Conservation (phyloP, 2,113 vertebrate genomes). For the Aphyosemion australe region DNA sequence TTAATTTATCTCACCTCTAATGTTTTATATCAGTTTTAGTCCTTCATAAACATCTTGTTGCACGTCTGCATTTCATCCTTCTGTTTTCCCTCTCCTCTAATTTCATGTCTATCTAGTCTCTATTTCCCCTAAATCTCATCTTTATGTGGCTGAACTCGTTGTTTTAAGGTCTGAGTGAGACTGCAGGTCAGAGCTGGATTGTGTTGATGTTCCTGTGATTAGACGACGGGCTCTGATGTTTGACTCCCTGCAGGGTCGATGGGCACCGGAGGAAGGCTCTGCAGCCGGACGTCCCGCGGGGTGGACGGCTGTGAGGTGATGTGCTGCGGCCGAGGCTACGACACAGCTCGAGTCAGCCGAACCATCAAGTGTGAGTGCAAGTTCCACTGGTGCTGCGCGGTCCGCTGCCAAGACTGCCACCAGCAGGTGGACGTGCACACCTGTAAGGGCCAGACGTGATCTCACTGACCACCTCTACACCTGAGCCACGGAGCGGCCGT, state of each 20-base stretch:
- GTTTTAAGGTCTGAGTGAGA: too few relatives aligned
- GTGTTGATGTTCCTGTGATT: too few relatives aligned
- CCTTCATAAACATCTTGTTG: too few relatives aligned
- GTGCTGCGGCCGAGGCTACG: slow-evolving; percentile 95
- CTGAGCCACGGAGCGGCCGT: not conserved
- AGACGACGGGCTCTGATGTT: too few relatives aligned
- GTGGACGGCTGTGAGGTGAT: slow-evolving; percentile 95
- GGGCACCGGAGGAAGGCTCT: slow-evolving; percentile 89
- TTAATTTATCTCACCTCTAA: too few relatives aligned
- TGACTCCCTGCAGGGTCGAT: slow-evolving; percentile 80
- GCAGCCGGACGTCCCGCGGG: slow-evolving; percentile 88
- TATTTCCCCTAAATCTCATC: too few relatives aligned
- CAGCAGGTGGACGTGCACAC: slow-evolving; percentile 91
- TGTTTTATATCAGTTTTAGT: too few relatives aligned
- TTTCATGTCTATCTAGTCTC: too few relatives aligned
- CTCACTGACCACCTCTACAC: not conserved
- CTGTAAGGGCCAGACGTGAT: slow-evolving; percentile 88
- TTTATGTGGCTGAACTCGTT: too few relatives aligned
- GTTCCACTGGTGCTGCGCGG: slow-evolving; percentile 96
- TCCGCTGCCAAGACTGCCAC: slow-evolving; percentile 92
- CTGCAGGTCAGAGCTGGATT: too few relatives aligned
- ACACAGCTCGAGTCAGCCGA: slow-evolving; percentile 87
- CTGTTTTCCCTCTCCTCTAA: too few relatives aligned
- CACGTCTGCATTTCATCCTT: too few relatives aligned
- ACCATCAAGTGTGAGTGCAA: slow-evolving; percentile 94